Evolutionary conservation across 2,113 vertebrate genomes (phyloP).

Genomic region (Ia io): DNA sequence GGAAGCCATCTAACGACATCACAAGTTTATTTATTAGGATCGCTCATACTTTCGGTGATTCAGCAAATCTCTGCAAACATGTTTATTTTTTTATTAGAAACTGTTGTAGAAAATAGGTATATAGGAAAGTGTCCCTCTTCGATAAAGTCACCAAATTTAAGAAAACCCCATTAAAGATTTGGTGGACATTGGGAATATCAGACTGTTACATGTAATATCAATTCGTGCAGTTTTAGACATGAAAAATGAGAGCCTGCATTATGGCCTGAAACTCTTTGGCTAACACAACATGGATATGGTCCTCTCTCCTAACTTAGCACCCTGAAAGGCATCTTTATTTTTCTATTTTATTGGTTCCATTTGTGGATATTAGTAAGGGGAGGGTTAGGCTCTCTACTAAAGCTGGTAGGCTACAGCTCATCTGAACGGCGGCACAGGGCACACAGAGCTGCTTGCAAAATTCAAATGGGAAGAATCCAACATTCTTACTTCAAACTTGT

Average conservation of each 20-base stretch:
- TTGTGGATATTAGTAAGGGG: background rate
- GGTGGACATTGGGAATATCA: background rate
- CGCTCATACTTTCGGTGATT: background rate
- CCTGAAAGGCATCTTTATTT: background rate
- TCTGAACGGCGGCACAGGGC: too few species aligned
- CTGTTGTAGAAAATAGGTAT: background rate
- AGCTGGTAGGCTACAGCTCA: background rate
- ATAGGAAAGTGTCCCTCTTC: background rate
- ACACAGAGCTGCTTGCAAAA: background rate
- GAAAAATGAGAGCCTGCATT: background rate
- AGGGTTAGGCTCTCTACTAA: background rate
- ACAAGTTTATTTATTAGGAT: too few species aligned
- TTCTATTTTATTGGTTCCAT: background rate
- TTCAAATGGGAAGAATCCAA: background rate
- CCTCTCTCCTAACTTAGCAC: background rate
- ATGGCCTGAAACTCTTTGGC: background rate
- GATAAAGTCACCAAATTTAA: background rate
- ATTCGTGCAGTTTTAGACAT: background rate
- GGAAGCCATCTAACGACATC: background rate
- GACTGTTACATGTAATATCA: rapidly evolving
- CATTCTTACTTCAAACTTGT: background rate
- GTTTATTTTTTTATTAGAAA: background rate
- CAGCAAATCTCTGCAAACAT: background rate
- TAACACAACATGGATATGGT: rapidly evolving
- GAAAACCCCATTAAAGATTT: background rate